A percentile compares a stretch with the other conserved stretches of the same genome.
These are phyloP conservation scores for Saguinus imperator DNA, from an alignment of 2,113 vertebrate species.

Conservation along the genomic window DNA sequence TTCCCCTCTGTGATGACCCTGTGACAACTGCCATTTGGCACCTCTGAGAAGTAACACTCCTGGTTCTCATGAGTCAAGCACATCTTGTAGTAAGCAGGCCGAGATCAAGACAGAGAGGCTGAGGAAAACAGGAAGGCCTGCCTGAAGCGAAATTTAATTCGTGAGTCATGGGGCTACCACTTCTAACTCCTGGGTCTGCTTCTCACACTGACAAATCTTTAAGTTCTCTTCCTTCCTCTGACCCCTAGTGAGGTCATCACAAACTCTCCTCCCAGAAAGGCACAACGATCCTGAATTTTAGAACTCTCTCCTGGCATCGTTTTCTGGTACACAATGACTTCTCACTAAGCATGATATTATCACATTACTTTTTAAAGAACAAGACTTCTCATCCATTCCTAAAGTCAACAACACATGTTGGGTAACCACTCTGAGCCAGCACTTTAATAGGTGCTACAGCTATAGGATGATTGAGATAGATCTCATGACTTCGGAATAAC, in stretches of 20 bases:
- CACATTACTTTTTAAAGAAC: neutral
- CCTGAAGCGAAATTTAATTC: neutral
- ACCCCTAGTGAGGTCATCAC: neutral
- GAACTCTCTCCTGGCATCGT: neutral
- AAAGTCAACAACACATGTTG: fast-evolving
- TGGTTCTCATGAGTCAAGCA: neutral
- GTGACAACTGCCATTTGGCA: neutral
- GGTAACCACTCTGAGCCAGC: neutral
- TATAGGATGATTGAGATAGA: neutral
- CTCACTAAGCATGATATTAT: neutral
- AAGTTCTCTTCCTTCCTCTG: neutral
- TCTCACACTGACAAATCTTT: neutral
- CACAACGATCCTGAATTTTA: neutral
- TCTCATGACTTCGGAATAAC: neutral
- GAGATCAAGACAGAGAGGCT: neutral
- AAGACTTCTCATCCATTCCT: neutral
- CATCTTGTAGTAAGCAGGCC: neutral
- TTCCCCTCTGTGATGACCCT: no score
- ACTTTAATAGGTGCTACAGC: neutral
- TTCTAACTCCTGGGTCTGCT: neutral
- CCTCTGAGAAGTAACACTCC: neutral
- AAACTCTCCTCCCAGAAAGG: neutral
- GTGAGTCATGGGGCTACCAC: neutral
- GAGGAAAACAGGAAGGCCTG: neutral
- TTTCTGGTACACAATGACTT: neutral